Evolutionary conservation across 1,140 invertebrate genomes (phyloP).

Genomic region (Cyclargus thomasi): DNA sequence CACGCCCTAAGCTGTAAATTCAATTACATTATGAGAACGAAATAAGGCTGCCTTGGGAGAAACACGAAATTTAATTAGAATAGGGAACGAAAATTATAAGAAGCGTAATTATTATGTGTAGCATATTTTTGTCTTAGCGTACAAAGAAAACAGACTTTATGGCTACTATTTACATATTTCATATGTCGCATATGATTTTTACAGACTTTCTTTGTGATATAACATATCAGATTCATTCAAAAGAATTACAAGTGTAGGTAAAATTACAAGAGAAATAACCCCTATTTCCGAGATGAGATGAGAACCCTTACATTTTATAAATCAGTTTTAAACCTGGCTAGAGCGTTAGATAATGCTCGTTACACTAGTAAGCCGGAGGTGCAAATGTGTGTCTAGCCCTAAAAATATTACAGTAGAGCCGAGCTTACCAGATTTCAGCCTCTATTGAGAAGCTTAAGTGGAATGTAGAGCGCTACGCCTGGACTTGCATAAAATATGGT

Average conservation of each 20-base stretch:
- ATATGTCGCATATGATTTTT: too few species aligned
- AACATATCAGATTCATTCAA: too few species aligned
- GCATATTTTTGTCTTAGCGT: background rate
- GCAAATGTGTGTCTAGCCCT: background rate
- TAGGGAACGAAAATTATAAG: constrained; percentile 9
- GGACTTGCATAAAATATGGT: constrained; percentile 25
- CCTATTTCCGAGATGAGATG: too few species aligned
- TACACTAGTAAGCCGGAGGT: background rate
- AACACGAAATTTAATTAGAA: constrained; percentile 13
- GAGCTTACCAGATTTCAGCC: constrained; percentile 29
- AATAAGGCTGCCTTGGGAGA: constrained; percentile 8
- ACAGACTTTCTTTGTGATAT: too few species aligned
- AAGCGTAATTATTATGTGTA: background rate
- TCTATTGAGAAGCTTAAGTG: constrained; percentile 31
- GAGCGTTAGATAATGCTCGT: background rate
- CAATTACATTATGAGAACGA: constrained; percentile 13
- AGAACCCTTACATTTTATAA: background rate
- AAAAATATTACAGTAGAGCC: constrained; percentile 31
- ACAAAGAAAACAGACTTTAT: background rate
- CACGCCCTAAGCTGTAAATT: constrained; percentile 15
- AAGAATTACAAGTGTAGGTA: too few species aligned
- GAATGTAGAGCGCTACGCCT: constrained; percentile 26
- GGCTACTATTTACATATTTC: too few species aligned
- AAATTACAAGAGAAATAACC: too few species aligned
- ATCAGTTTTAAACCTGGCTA: background rate